phyloP scores from a whole-genome alignment of 2,888 invertebrate genomes.

The Cheilosia soror region DNA sequence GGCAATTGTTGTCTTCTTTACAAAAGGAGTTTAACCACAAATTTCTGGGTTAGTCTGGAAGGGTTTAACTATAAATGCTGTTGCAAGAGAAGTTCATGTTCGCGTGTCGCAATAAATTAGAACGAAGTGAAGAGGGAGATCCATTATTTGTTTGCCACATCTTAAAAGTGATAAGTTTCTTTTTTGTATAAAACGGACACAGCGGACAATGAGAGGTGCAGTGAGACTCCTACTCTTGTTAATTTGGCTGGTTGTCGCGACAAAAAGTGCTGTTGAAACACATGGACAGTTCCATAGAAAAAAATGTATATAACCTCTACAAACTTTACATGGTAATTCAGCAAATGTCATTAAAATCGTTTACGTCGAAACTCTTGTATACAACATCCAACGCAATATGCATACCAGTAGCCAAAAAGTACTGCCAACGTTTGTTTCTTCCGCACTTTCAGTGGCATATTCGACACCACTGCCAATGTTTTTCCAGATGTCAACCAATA shows the following conservation, averaged over 20 bases:
- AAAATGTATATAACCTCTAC: no score
- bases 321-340: neutral
- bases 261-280: no score
- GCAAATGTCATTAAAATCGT: neutral
- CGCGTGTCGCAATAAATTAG: conserved; percentile 51
- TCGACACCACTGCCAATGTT: conserved; percentile 47
- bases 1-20: neutral
- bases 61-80: neutral
- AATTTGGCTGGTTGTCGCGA: no score
- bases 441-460: conserved; percentile 26
- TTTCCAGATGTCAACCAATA: conserved; percentile 63
- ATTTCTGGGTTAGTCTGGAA: conserved; percentile 10
- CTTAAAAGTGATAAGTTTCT: no score
- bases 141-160: no score
- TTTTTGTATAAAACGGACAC: no score
- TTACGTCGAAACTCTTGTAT: neutral
- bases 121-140: neutral
- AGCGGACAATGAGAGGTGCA: no score
- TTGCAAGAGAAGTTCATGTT: conserved; percentile 1
- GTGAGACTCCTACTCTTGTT: no score
- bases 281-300: no score
- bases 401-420: neutral
- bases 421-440: conserved; percentile 13
- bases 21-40: conserved; percentile 17
- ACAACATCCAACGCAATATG: neutral